Percentiles rank a stretch among this genome's conserved stretches.
Evolutionary conservation across 30 jellyfish, hydroid and myxozoan species (phyloP).

Genomic region (Catostylus mosaicus): DNA sequence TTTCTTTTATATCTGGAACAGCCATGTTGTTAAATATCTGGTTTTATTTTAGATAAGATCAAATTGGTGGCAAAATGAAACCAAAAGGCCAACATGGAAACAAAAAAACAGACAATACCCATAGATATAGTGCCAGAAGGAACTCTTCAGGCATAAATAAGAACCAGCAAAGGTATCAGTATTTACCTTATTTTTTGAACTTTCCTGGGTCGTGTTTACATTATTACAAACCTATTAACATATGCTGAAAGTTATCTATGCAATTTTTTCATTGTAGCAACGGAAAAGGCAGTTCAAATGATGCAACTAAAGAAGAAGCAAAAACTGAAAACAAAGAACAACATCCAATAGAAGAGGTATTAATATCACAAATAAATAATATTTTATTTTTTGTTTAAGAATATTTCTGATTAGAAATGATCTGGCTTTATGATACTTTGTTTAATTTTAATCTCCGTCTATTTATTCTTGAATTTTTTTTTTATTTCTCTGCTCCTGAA

Average conservation of each 20-base stretch:
- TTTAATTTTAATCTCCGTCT: too few species aligned
- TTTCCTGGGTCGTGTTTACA: neutral
- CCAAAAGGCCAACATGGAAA: constrained; percentile 58
- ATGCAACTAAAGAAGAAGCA: neutral
- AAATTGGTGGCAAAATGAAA: constrained; percentile 30
- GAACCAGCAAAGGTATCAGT: constrained; percentile 37
- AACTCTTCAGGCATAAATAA: constrained; percentile 33
- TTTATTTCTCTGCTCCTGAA: too few species aligned
- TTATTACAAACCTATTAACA: neutral
- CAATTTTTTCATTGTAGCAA: neutral
- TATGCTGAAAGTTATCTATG: neutral
- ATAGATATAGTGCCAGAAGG: constrained; percentile 86
- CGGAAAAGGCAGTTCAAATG: neutral
- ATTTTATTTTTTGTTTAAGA: neutral
- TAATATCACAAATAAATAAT: too few species aligned
- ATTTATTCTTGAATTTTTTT: too few species aligned
- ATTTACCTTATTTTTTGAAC: neutral
- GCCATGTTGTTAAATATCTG: too few species aligned
- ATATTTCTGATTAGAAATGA: too few species aligned
- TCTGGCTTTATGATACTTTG: too few species aligned
- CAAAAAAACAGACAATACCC: constrained; percentile 67
- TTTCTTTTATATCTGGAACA: too few species aligned
- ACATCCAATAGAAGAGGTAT: neutral
- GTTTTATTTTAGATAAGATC: neutral
- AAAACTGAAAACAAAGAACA: neutral